A percentile compares a stretch with the other conserved stretches of the same genome.
These are phyloP conservation scores for Heliocidaris tuberculata DNA, from an alignment of 35 echinoderm and acorn worm genomes.

Conservation along the genomic window DNA sequence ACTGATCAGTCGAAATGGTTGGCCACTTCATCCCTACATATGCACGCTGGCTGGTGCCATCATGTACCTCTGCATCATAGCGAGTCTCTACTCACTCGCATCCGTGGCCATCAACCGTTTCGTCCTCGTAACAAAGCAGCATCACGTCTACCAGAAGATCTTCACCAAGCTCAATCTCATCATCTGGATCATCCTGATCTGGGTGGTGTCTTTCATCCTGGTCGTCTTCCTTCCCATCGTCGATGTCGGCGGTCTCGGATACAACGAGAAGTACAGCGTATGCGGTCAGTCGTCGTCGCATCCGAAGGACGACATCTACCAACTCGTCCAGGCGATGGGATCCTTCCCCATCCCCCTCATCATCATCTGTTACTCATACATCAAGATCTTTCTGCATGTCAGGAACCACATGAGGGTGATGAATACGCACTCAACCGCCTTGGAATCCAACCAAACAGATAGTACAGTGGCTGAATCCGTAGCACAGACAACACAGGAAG, in stretches of 20 bases:
- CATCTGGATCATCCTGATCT: constrained; percentile 58
- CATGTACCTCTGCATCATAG: constrained; percentile 65
- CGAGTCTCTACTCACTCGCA: constrained; percentile 74
- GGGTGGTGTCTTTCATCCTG: constrained; percentile 66
- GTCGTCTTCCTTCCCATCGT: constrained; percentile 57
- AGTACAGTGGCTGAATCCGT: not conserved
- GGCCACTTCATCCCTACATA: constrained; percentile 55
- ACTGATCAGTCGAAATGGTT: constrained; percentile 51
- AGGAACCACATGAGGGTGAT: constrained; percentile 54
- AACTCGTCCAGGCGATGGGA: constrained; percentile 60
- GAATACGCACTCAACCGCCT: not conserved
- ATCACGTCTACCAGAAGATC: constrained; percentile 50
- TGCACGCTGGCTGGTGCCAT: constrained; percentile 68
- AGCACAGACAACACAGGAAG: not conserved
- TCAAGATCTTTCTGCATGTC: constrained; percentile 67
- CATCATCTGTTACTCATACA: constrained; percentile 70
- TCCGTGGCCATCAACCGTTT: constrained; percentile 69
- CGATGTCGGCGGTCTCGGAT: constrained; percentile 63
- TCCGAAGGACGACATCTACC: constrained; percentile 61
- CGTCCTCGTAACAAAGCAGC: constrained; percentile 63
- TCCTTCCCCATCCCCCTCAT: constrained; percentile 68
- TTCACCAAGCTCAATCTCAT: constrained; percentile 55
- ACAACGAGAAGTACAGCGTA: constrained; percentile 68
- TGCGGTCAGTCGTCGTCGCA: constrained; percentile 67
- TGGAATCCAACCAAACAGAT: constrained; percentile 18